Conservation (phyloP, 1,140 invertebrate species). For the Drosophila pallidifrons region DNA sequence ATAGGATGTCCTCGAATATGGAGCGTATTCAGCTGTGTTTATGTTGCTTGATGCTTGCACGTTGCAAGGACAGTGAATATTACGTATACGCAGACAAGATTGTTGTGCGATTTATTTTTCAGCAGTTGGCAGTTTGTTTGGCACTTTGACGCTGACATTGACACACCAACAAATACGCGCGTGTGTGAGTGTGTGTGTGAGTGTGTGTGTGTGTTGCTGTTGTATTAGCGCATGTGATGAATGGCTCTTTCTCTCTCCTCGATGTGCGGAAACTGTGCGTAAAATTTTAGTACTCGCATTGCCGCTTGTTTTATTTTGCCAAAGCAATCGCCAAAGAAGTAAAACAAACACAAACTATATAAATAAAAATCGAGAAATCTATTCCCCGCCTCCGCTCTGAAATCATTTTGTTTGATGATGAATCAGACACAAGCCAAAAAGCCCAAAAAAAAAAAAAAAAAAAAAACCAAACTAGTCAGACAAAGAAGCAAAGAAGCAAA, state of each 20-base stretch:
- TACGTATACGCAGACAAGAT: constrained; percentile 48
- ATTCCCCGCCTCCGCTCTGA: no score
- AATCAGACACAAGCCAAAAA: constrained; percentile 20
- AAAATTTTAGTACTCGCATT: constrained; percentile 41
- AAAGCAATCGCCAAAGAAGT: constrained; percentile 6
- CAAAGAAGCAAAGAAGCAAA: constrained; percentile 1
- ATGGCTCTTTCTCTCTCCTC: constrained; percentile 10
- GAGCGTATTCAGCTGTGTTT: not conserved
- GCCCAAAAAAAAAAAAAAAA: no score
- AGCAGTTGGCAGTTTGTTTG: constrained; percentile 45
- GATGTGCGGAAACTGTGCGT: constrained; percentile 48
- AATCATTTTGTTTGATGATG: constrained; percentile 17
- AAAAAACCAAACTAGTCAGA: constrained; percentile 1
- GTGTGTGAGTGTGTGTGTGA: no score
- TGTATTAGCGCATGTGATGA: constrained; percentile 47
- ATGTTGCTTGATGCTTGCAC: not conserved
- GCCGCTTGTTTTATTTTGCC: constrained; percentile 45
- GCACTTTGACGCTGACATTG: constrained; percentile 46
- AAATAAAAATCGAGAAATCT: constrained; percentile 34
- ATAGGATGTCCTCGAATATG: not conserved
- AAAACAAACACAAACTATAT: constrained; percentile 38
- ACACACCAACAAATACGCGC: constrained; percentile 24
- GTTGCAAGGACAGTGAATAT: constrained; percentile 40
- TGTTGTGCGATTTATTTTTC: constrained; percentile 48
- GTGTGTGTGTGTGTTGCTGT: constrained; percentile 18